These are phyloP conservation scores for Gavialis gangeticus DNA, from an alignment of 2,113 vertebrate genomes.

Conservation along the genomic window DNA sequence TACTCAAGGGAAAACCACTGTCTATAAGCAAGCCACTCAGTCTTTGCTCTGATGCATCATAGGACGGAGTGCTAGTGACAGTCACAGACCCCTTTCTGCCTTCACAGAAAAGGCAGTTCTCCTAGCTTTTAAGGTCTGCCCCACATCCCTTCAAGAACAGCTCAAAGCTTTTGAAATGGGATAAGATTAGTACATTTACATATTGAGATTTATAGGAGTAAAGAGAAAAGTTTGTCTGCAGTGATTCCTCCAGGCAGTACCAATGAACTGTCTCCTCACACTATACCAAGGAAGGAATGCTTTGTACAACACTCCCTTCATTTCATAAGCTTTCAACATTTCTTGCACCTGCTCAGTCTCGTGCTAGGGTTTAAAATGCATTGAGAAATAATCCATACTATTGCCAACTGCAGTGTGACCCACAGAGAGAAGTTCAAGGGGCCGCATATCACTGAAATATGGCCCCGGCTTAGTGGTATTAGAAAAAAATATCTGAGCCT, in stretches of 20 bases:
- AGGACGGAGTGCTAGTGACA: not conserved
- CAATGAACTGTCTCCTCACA: not conserved
- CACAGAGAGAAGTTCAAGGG: conserved; percentile 44
- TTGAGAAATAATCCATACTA: conserved; percentile 35
- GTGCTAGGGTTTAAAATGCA: not conserved
- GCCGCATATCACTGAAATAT: conserved; percentile 47
- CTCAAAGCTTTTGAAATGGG: not conserved
- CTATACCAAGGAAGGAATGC: not conserved
- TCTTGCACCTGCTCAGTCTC: conserved; percentile 35
- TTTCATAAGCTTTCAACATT: not conserved
- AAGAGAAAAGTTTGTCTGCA: not conserved
- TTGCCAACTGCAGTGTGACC: not conserved
- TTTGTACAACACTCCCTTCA: conserved; percentile 10
- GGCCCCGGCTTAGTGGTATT: conserved; percentile 3
- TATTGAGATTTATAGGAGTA: not conserved
- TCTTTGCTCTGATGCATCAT: not conserved
- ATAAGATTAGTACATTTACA: not conserved
- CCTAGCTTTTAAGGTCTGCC: not conserved
- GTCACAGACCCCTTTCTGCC: not conserved
- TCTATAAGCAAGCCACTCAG: not conserved
- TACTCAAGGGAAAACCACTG: not conserved
- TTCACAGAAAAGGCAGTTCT: not conserved
- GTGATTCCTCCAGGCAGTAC: not conserved
- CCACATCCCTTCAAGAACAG: not conserved
- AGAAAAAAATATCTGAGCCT: conserved; percentile 29